Base-by-base conservation (phyloP, 2,113 vertebrate species). In the Sula dactylatra region DNA sequence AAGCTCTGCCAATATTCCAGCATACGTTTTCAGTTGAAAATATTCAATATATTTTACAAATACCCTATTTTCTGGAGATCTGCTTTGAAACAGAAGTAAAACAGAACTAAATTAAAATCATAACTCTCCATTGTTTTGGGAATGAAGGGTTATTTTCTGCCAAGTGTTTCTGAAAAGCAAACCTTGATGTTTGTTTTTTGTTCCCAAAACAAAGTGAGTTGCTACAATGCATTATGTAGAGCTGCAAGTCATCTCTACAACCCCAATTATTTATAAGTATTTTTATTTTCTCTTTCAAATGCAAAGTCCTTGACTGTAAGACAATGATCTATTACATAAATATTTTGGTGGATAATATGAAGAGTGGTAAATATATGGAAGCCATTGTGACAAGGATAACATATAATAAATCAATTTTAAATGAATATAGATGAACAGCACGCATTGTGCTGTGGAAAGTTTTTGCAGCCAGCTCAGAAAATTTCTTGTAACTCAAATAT, bases 291-390 rank as follows among this genome's bases (percentile, higher is more conserved):
- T 76, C 9, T 90, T 92, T 83, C 45, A 73, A 74, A 91, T 56
- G 27, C 36, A 32, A 94, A 90, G 90, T 94, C 69, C 90, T 94
- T 96, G 90, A 83, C 83, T 92, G 22, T 84, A 92, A 93, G 88
- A 88, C 65, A 93, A 87, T 91, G 82, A 86, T 95, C 77, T 92
- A 94, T 55, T 88, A 72, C 38, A 59, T 40, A 86, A 93, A 93
- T 82, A 90, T 95, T 93, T 92, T 71, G 65, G 61, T 78, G 69
- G 32, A n/a, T 78, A 74, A 21, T 38, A 55, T 61, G 80, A 92
- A 77, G 31, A 78, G 27, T 32, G 17, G 47, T 84, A 91, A 92
- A 93, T 94, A 86, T 82, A 88, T 81, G 31, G 44, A 72, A 94
- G 69, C 16, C 69, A 89, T 71, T 95, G 69, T 82, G 76, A 86